Evolutionary conservation across 2,888 invertebrate genomes (phyloP).

Genomic region (Punctoribates punctum): DNA sequence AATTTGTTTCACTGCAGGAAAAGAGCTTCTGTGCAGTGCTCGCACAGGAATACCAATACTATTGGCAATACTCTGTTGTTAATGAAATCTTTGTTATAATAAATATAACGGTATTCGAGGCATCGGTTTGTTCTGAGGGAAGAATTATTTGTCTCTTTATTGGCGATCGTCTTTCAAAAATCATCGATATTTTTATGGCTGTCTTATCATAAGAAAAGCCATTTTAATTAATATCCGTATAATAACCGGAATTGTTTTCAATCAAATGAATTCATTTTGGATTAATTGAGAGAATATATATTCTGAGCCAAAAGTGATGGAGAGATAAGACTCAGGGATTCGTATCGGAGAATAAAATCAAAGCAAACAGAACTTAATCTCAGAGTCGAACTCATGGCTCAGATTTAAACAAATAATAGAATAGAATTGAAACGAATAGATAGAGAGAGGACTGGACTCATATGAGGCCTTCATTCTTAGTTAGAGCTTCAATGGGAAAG

Average conservation of each 20-base stretch:
- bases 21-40: neutral
- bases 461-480: neutral
- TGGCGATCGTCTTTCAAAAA: too few species aligned
- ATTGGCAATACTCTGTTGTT: neutral
- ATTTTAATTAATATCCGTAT: neutral
- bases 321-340: conserved; percentile 3
- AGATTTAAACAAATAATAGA: conserved; percentile 18
- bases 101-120: neutral
- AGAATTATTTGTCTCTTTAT: too few species aligned
- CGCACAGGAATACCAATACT: neutral
- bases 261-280: neutral
- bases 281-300: neutral
- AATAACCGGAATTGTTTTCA: neutral
- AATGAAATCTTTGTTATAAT: conserved; percentile 8
- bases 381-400: neutral
- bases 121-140: too few species aligned
- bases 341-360: neutral
- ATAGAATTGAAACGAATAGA: neutral
- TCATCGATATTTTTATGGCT: too few species aligned
- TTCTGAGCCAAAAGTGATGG: neutral
- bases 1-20: neutral
- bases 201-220: too few species aligned
- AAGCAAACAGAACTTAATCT: conserved; percentile 25
- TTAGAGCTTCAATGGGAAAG: neutral
- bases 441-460: neutral